A percentile compares a stretch with the other conserved stretches of the same genome.
Conservation (phyloP, 2,888 invertebrate genomes). For the Agrenia bidenticulata region DNA sequence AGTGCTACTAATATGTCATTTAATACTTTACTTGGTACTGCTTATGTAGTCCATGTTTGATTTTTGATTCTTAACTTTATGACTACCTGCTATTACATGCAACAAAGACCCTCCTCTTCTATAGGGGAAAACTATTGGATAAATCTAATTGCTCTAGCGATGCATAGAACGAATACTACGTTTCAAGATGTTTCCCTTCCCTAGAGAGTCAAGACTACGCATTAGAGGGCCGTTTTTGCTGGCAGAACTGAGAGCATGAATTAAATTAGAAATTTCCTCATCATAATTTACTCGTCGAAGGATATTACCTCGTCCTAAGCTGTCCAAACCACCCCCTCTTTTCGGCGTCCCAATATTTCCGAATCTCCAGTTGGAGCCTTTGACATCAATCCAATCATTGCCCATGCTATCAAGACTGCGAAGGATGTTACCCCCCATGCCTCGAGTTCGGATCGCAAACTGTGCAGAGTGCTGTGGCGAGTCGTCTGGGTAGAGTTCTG, state of each 20-base stretch:
- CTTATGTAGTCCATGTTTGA: too few relatives aligned
- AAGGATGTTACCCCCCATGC: slow-evolving; percentile 56
- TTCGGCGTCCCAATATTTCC: slow-evolving; percentile 33
- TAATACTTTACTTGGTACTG: too few relatives aligned
- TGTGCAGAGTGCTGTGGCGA: too few relatives aligned
- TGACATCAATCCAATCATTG: slow-evolving; percentile 45
- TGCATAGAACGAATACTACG: slow-evolving; percentile 36
- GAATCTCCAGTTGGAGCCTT: slow-evolving; percentile 48
- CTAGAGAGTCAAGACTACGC: slow-evolving; percentile 59
- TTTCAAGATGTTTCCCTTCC: slow-evolving; percentile 57
- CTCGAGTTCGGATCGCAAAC: too few relatives aligned
- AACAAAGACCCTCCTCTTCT: too few relatives aligned
- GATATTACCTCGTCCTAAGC: slow-evolving; percentile 60
- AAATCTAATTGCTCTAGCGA: not conserved
- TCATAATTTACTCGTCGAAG: slow-evolving; percentile 48
- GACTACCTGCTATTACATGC: too few relatives aligned
- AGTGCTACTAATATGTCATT: too few relatives aligned
- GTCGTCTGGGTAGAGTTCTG: slow-evolving; percentile 3
- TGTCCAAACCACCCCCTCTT: slow-evolving; percentile 57
- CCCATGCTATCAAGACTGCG: slow-evolving; percentile 41
- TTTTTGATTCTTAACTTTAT: too few relatives aligned
- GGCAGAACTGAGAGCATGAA: slow-evolving; percentile 40
- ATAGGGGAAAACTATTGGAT: too few relatives aligned
- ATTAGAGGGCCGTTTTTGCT: slow-evolving; percentile 39
- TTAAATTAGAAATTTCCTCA: slow-evolving; percentile 44